phyloP scores from a whole-genome alignment of 2,113 vertebrate species.

The Amblyopsis rosae region DNA sequence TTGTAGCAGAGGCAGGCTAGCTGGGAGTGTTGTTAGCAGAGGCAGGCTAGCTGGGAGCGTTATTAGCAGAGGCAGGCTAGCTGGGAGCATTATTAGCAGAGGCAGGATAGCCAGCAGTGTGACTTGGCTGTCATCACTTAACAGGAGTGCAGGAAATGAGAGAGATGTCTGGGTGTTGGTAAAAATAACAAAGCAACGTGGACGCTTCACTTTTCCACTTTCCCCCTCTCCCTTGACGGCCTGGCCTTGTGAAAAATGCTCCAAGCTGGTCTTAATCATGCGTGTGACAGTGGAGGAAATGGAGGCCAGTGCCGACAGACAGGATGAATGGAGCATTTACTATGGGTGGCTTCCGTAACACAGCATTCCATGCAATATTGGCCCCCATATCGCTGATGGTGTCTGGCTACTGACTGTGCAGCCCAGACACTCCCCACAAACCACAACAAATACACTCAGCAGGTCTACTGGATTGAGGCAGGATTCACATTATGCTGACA shows the following conservation, averaged over 20 bases:
- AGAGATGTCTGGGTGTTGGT: slow-evolving; percentile 32
- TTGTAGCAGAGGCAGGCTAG: too few species aligned
- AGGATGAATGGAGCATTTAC: slow-evolving; percentile 65
- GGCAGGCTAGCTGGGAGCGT: too few species aligned
- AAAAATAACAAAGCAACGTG: slow-evolving; percentile 36
- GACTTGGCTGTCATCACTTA: slow-evolving; percentile 19
- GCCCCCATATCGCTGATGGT: slow-evolving; percentile 45
- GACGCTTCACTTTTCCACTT: slow-evolving; percentile 30
- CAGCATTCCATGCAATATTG: slow-evolving; percentile 27
- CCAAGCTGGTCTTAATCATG: slow-evolving; percentile 72
- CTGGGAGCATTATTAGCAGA: background rate
- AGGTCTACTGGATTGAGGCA: slow-evolving; percentile 23
- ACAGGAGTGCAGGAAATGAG: slow-evolving; percentile 20
- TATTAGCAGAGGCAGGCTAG: background rate
- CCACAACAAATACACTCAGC: slow-evolving; percentile 35
- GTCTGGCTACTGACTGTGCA: slow-evolving; percentile 28
- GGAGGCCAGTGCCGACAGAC: slow-evolving; percentile 52
- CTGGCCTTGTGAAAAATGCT: slow-evolving; percentile 60
- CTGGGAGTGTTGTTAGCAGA: too few species aligned
- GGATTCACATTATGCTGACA: slow-evolving; percentile 28
- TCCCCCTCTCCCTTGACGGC: slow-evolving; percentile 6
- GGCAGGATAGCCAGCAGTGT: background rate
- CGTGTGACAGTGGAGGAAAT: slow-evolving; percentile 71
- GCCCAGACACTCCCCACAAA: slow-evolving; percentile 33
- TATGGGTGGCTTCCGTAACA: slow-evolving; percentile 59